Base-by-base conservation (phyloP, 2,113 vertebrate species). In the Turdus rufiventris region DNA sequence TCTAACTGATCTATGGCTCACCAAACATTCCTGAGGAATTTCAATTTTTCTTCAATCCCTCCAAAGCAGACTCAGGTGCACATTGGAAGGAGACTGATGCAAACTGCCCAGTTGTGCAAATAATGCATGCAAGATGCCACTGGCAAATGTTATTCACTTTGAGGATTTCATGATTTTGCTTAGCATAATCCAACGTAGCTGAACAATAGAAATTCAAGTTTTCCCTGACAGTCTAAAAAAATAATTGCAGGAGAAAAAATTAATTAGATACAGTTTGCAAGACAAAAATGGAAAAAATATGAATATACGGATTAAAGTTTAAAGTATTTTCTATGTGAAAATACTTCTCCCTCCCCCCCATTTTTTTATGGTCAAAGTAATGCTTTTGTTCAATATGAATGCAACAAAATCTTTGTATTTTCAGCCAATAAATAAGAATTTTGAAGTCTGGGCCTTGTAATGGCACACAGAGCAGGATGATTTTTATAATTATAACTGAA, bases 311-410 rank as follows among this genome's bases (percentile, higher is more conserved):
- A 67, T 79, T 76, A 82, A 91, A 76, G 26, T 11, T 45, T 40
- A 70, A 91, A 23, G 5, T n/a, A 33, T 36, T 89, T 88, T 85
- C 17, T 50, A 23, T 19, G 33, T 47, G 34, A 85, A 90, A 93
- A 61, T 5, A 23, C 3, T 2, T 17, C 8, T 7, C 19, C 10
- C 2, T 1, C 2, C 5, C 2, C 2, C 6, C 4, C 5, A 2
- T 25, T 63, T 78, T 63, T 75, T 78, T 19, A 40, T n/a, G 11
- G 4, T 8, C 17, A 66, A 58, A 89, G 15, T 10, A 50, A n/a
- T 65, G 54, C 2, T 25, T 73, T 29, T 51, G 3, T 76, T 72
- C 9, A 31, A 15, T 45, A 62, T 21, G 8, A 60, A 81, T 6
- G 3, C 29, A 88, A 31, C 4, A 21, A 68, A 48, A 5, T 7